Conservation (phyloP, 2,888 invertebrate species). For the Itoplectis maculator region DNA sequence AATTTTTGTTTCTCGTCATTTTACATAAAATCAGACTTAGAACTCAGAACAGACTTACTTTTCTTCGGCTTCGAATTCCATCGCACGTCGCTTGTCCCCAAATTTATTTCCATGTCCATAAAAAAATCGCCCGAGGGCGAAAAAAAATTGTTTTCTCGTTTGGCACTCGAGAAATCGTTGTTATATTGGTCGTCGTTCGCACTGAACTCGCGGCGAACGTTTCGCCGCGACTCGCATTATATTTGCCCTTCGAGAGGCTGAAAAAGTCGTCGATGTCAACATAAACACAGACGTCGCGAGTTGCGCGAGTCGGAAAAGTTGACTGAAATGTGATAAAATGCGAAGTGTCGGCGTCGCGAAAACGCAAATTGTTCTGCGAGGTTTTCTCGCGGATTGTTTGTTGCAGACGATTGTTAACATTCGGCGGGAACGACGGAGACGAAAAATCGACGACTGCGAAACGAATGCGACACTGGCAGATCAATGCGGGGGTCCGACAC, state of each 20-base stretch:
- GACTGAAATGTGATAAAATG: constrained; percentile 24
- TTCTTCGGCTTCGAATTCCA: constrained; percentile 49
- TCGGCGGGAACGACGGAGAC: not conserved
- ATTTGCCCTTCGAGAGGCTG: not conserved
- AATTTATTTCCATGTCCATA: constrained; percentile 25
- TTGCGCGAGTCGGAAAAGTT: constrained; percentile 7
- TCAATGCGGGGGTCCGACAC: constrained; percentile 17
- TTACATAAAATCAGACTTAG: too few species aligned
- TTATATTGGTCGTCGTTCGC: not conserved
- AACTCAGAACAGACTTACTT: constrained; percentile 45
- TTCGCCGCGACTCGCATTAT: constrained; percentile 27
- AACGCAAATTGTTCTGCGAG: not conserved
- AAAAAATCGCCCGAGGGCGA: too few species aligned
- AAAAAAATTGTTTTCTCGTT: constrained; percentile 9
- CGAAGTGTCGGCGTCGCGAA: not conserved
- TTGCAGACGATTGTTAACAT: not conserved
- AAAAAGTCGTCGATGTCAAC: constrained; percentile 45
- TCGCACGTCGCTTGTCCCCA: constrained; percentile 6
- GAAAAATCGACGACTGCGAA: not conserved
- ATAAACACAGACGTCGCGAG: constrained; percentile 29
- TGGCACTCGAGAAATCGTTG: too few species aligned
- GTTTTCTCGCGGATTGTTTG: not conserved
- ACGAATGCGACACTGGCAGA: constrained; percentile 4
- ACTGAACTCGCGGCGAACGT: not conserved
- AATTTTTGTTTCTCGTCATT: not conserved